Percentiles rank a stretch among this genome's conserved stretches.
These are phyloP conservation scores for Neodiprion lecontei DNA, from an alignment of 1,140 invertebrate species.

Conservation along the genomic window DNA sequence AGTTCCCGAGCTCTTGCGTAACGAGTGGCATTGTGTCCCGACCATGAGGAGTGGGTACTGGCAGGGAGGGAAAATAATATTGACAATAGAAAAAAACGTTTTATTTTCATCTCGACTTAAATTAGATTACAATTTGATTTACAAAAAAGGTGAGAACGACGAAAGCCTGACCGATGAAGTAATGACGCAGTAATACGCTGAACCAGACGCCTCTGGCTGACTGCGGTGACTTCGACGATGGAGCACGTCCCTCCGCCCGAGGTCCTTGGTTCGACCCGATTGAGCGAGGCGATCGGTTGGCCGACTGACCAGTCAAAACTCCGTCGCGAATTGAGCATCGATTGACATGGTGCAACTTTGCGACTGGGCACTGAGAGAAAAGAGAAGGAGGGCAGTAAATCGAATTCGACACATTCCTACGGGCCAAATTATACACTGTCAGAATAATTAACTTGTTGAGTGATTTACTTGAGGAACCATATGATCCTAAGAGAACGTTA, in stretches of 20 bases:
- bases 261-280: constrained; percentile 1
- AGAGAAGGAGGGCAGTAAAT: background rate
- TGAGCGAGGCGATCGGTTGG: background rate
- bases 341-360: constrained; percentile 7
- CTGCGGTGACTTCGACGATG: background rate
- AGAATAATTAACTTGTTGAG: no score
- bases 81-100: background rate
- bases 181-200: background rate
- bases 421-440: background rate
- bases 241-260: background rate
- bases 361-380: background rate
- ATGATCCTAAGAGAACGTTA: no score
- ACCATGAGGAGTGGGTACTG: background rate
- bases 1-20: background rate
- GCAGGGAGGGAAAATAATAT: no score
- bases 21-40: background rate
- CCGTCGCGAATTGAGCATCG: background rate
- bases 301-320: constrained; percentile 1
- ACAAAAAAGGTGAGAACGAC: background rate
- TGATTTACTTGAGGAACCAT: no score
- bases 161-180: background rate
- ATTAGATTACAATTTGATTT: background rate
- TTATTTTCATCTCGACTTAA: background rate
- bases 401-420: background rate
- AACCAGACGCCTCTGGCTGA: background rate